A percentile compares a stretch with the other conserved stretches of the same genome.
These are phyloP conservation scores for Chlorodrepanis virens DNA, from an alignment of 2,113 vertebrate genomes.

Conservation along the genomic window DNA sequence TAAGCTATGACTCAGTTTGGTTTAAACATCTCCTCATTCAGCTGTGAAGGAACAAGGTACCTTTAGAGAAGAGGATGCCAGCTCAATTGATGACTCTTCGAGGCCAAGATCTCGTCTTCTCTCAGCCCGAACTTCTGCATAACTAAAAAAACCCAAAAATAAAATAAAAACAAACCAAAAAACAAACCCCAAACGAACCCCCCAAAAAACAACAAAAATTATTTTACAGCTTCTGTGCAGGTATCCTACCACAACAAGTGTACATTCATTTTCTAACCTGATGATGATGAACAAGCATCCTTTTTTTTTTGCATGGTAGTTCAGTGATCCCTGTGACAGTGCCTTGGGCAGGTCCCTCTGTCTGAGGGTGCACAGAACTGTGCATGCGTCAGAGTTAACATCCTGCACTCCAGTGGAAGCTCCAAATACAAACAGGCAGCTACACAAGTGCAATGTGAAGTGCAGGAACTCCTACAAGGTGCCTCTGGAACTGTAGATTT, in stretches of 20 bases:
- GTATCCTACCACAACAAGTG: background rate
- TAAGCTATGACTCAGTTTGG: background rate
- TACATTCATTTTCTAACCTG: background rate
- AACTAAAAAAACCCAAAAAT: slow-evolving; percentile 62
- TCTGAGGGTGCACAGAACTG: background rate
- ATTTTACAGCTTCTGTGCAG: background rate
- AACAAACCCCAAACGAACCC: background rate
- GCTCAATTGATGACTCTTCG: slow-evolving; percentile 81
- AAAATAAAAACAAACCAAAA: background rate
- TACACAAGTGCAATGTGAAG: background rate
- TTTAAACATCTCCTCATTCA: background rate
- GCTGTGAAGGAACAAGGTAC: slow-evolving; percentile 35
- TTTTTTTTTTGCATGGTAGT: background rate
- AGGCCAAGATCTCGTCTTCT: slow-evolving; percentile 83
- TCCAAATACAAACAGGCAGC: background rate
- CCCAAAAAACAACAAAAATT: background rate
- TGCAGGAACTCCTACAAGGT: background rate
- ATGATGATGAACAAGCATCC: background rate
- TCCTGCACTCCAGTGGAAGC: background rate
- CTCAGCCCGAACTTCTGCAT: slow-evolving; percentile 87
- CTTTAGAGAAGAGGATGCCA: slow-evolving; percentile 82
- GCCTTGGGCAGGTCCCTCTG: background rate
- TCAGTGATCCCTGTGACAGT: background rate
- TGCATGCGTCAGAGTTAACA: background rate
- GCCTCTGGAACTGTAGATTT: background rate